phyloP scores from a whole-genome alignment of 2,797 vertebrate genomes.

The Pelobates cultripes region DNA sequence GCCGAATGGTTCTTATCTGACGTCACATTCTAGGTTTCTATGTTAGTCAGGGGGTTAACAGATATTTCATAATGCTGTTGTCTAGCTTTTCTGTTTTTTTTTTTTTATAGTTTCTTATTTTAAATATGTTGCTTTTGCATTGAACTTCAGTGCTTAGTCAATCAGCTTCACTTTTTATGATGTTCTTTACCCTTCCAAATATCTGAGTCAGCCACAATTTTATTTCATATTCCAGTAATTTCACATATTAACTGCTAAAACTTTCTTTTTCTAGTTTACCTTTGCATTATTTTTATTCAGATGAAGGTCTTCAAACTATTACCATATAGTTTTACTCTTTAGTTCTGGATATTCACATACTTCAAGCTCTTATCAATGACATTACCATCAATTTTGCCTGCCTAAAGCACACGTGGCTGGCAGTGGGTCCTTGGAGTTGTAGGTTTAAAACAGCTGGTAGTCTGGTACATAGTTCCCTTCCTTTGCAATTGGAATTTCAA shows the following conservation, averaged over 20 bases:
- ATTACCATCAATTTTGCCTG: no score
- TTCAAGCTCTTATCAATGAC: no score
- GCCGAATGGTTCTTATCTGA: no score
- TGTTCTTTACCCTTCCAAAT: slow-evolving; percentile 54
- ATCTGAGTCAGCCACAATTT: slow-evolving; percentile 57
- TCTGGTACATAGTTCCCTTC: no score
- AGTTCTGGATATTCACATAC: no score
- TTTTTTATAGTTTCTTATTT: slow-evolving; percentile 39
- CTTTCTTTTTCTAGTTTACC: slow-evolving; percentile 46
- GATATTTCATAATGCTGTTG: not conserved
- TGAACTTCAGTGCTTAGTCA: slow-evolving; percentile 43
- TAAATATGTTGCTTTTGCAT: slow-evolving; percentile 38
- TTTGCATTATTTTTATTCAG: not conserved
- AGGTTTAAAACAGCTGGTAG: no score
- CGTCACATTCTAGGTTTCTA: no score
- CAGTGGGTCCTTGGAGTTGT: no score
- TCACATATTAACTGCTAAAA: slow-evolving; percentile 37
- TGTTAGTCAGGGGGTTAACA: not conserved
- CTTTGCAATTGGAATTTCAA: not conserved
- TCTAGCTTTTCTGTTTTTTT: not conserved
- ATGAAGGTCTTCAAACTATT: not conserved
- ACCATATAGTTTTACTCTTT: not conserved
- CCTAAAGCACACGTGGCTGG: no score
- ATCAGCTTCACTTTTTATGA: slow-evolving; percentile 51
- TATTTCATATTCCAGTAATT: slow-evolving; percentile 54